These are phyloP conservation scores for Neocrepidodera transversa DNA, from an alignment of 2,888 invertebrate species.

Conservation along the genomic window DNA sequence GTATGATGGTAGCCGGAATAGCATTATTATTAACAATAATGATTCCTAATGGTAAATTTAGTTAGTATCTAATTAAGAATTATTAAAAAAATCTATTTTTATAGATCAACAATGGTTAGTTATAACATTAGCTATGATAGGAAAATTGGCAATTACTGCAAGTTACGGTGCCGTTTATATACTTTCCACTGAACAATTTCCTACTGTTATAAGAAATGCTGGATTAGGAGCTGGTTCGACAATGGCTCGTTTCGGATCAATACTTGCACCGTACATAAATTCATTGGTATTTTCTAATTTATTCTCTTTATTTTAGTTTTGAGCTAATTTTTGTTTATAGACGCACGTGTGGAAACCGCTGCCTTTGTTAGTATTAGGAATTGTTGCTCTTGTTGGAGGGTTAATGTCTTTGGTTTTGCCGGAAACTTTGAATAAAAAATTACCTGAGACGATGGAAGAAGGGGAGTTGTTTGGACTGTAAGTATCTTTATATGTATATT, in stretches of 20 bases:
- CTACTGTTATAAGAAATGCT: slow-evolving; percentile 73
- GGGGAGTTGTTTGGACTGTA: slow-evolving; percentile 69
- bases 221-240: slow-evolving; percentile 71
- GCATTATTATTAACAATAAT: slow-evolving; percentile 66
- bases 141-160: slow-evolving; percentile 75
- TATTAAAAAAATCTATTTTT: slow-evolving; percentile 31
- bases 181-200: slow-evolving; percentile 78
- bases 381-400: slow-evolving; percentile 65
- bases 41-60: slow-evolving; percentile 63
- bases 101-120: slow-evolving; percentile 65
- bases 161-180: slow-evolving; percentile 78
- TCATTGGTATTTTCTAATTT: slow-evolving; percentile 59
- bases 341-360: slow-evolving; percentile 66
- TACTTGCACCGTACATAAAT: slow-evolving; percentile 68
- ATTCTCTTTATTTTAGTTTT: neutral
- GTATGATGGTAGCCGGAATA: slow-evolving; percentile 70
- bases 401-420: slow-evolving; percentile 67
- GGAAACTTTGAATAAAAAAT: slow-evolving; percentile 69
- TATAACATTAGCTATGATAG: slow-evolving; percentile 71
- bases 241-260: slow-evolving; percentile 69
- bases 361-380: slow-evolving; percentile 68
- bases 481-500: slow-evolving; percentile 40
- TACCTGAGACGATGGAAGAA: slow-evolving; percentile 73
- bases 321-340: slow-evolving; percentile 57
- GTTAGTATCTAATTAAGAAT: too few relatives aligned